Conservation (phyloP, 2,888 invertebrate species). For the Apamea epomidion region DNA sequence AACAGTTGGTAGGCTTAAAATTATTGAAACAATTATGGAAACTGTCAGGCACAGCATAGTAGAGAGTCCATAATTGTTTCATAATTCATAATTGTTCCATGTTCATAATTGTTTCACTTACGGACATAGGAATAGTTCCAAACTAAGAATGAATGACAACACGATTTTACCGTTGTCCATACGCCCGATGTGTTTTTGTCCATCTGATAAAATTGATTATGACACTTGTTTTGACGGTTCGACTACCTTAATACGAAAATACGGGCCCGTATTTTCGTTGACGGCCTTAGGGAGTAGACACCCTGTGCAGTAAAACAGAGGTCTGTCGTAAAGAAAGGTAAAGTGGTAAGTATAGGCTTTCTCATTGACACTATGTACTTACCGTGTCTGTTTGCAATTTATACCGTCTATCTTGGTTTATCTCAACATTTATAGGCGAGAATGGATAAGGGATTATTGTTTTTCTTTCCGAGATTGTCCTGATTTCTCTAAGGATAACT, state of each 20-base stretch:
- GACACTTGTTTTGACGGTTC: neutral
- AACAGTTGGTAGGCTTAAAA: too few species aligned
- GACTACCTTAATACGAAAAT: neutral
- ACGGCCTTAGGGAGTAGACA: neutral
- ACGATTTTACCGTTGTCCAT: neutral
- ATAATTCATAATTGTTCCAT: too few species aligned
- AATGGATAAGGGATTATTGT: constrained; percentile 58
- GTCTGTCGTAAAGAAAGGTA: constrained; percentile 61
- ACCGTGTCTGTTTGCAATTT: constrained; percentile 53
- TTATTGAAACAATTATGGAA: too few species aligned
- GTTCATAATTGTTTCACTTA: neutral
- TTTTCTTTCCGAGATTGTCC: constrained; percentile 55
- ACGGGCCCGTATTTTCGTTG: neutral
- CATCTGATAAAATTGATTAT: neutral
- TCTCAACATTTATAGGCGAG: constrained; percentile 53
- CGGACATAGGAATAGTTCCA: too few species aligned
- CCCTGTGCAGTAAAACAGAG: constrained; percentile 49
- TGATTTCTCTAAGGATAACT: constrained; percentile 47
- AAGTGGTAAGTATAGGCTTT: constrained; percentile 50
- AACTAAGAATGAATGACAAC: too few species aligned
- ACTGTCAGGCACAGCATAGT: too few species aligned
- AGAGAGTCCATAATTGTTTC: too few species aligned
- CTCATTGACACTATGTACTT: constrained; percentile 18
- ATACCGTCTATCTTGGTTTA: constrained; percentile 57
- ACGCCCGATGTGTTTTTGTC: neutral